Base-by-base conservation (phyloP, 2,888 invertebrate genomes). In the Cheilosia vulpina region DNA sequence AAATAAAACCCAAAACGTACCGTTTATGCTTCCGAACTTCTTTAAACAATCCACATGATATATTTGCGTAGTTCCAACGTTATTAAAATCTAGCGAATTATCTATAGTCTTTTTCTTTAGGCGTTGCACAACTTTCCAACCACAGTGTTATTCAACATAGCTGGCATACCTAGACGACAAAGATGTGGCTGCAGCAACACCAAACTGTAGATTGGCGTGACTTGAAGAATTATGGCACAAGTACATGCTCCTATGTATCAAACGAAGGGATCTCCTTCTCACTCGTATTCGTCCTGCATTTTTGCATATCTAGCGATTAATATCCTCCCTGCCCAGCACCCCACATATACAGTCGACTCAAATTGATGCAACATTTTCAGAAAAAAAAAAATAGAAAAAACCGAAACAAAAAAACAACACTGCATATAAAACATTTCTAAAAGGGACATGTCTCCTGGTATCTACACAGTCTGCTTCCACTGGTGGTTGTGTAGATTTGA, bases 181-280 rank as follows among this genome's bases (percentile, higher is more conserved):
- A 24, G 31, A 24, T 55, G 62, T 38, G 62, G 60, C 45, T 62
- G 50, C 11, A 57, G 69, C 73, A 68, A 65, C 83, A 79, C 34
- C 50, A 63, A 13, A 52, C 62, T 79, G 60, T 80, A 84, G 60
- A 84, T 84, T 84, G 80, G 75, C 75, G 84, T 80, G 75, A 80
- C 84, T 80, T 76, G 53, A 76, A 84, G 84, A 80, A 80, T 84
- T 84, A 84, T 80, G 75, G 47, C 80, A 80, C 65, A 80, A 80
- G 31, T 80, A 75, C 84, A 84, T 80, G 84, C 31, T 80, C 31
- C 57, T 75, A 53, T 80, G 65, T 76, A 80, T 84, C 75, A 76
- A 80, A 43, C 50, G 58, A 60, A 79, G 58, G 60, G 65, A 75
- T 75, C 69, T 57, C 63, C 69, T 55, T 55, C 76, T 52, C 38